These are phyloP conservation scores for Aselliscus stoliczkanus DNA, from an alignment of 2,797 vertebrate species.

Conservation along the genomic window DNA sequence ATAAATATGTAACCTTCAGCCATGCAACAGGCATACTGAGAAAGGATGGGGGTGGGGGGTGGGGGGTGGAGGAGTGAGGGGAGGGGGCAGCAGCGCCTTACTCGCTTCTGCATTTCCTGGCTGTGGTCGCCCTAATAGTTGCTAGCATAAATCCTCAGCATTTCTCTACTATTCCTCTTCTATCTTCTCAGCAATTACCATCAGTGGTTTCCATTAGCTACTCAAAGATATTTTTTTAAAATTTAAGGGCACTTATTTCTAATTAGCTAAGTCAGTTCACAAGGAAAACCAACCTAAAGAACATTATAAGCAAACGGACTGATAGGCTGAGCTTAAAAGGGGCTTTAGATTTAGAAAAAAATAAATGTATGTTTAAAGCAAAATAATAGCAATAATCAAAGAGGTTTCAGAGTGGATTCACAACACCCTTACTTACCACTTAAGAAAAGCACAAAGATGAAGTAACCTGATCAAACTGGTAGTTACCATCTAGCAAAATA, in stretches of 20 bases:
- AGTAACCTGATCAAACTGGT: background rate
- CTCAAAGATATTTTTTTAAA: constrained; percentile 16
- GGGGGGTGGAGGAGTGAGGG: too few relatives aligned
- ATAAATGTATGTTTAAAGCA: too few relatives aligned
- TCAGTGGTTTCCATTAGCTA: background rate
- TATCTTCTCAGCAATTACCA: background rate
- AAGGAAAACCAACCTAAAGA: background rate
- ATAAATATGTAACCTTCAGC: background rate
- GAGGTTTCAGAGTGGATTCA: background rate
- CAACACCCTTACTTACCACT: background rate
- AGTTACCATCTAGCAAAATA: background rate
- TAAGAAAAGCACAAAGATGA: background rate
- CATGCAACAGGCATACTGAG: background rate
- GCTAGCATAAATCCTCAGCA: background rate
- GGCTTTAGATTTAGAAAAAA: too few relatives aligned
- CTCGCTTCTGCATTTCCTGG: background rate
- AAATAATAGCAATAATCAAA: background rate
- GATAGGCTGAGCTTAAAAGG: background rate
- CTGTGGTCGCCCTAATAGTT: background rate
- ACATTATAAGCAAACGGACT: background rate
- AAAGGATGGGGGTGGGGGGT: too few relatives aligned
- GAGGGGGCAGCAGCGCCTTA: background rate
- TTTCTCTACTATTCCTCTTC: background rate
- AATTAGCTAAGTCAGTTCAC: background rate
- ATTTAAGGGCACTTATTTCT: background rate